A percentile compares a stretch with the other conserved stretches of the same genome.
These are phyloP conservation scores for Ptychodera flava DNA, from an alignment of 35 echinoderm and acorn worm genomes.

Conservation along the genomic window DNA sequence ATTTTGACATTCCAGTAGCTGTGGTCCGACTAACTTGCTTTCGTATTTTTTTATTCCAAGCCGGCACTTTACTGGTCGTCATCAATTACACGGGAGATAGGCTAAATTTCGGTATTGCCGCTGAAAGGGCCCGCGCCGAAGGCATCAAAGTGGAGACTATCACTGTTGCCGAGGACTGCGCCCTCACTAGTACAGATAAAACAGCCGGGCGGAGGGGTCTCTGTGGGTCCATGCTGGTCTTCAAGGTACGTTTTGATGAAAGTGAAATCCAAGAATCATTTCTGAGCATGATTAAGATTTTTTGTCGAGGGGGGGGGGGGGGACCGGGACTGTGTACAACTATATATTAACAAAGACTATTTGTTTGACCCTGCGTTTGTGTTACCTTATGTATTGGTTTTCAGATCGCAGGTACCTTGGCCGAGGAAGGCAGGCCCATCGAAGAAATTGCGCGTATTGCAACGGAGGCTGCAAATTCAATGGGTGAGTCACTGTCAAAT, in stretches of 20 bases:
- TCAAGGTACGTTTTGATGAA: conserved; percentile 3
- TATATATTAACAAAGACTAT: not conserved
- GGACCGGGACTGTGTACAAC: too few species aligned
- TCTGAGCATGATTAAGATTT: not conserved
- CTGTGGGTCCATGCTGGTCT: not conserved
- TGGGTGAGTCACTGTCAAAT: not conserved
- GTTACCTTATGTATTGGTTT: not conserved
- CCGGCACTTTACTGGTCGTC: not conserved
- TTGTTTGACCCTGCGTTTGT: not conserved
- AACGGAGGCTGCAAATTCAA: not conserved
- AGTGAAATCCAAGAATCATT: not conserved
- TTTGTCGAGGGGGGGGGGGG: not conserved
- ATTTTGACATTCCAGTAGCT: too few species aligned
- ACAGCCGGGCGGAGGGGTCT: conserved; percentile 19
- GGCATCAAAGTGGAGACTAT: conserved; percentile 3
- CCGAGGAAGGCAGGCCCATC: not conserved
- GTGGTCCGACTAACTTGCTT: too few species aligned
- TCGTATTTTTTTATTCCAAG: too few species aligned
- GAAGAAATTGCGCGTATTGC: not conserved
- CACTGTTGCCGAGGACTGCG: conserved; percentile 9
- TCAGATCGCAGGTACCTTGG: conserved; percentile 11
- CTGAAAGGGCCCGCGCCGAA: conserved; percentile 4
- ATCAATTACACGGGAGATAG: conserved; percentile 12
- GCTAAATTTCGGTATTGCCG: conserved; percentile 20
- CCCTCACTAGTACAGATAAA: conserved; percentile 15